Evolutionary conservation across 2,888 invertebrate species (phyloP), one percentile per base, ranked within the genome.

Genomic region (Pediacus dermestoides): DNA sequence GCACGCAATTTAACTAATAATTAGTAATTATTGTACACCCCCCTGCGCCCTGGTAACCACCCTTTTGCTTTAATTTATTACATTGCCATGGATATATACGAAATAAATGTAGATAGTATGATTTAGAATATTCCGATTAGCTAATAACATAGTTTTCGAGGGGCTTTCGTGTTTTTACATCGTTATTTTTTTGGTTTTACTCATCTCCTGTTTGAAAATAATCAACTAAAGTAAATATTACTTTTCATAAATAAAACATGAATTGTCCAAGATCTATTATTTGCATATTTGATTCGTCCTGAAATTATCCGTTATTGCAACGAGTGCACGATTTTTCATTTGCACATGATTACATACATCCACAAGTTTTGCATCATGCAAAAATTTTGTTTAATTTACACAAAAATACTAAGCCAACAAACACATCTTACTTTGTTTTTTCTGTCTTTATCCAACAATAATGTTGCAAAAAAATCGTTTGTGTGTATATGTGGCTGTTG

Each of bases 181-280:
- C 63, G 58, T 64, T 64, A 64, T 61, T 61, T 56, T 55, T 56
- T 51, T 48, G 51, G 54, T 55, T 57, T 50, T 49, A 52, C 52
- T 48, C 53, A 47, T 48, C 51, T 42, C 45, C 42, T 46, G 38
- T 41, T 39, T 53, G 58, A 65, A 65, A 65, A 67, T 68, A 67
- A 67, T 68, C 67, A 67, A 63, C 60, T 59, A 64, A 66, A 66
- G 68, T 67, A 68, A 68, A 68, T 66, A 68, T 67, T 63, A 64
- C 61, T 61, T n/a, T 63, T 65, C 64, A 66, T 67, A 66, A 67
- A 67, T 67, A 67, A 68, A 66, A 66, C 67, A 66, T 65, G 66
- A 61, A 61, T 62, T 61, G 60, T 57, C 59, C 60, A 61, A 63
- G 66, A 66, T 66, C 66, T 63, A 63, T 66, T 64, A 67, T 68